Conservation (phyloP, 2,113 vertebrate genomes). For the Pandion haliaetus region DNA sequence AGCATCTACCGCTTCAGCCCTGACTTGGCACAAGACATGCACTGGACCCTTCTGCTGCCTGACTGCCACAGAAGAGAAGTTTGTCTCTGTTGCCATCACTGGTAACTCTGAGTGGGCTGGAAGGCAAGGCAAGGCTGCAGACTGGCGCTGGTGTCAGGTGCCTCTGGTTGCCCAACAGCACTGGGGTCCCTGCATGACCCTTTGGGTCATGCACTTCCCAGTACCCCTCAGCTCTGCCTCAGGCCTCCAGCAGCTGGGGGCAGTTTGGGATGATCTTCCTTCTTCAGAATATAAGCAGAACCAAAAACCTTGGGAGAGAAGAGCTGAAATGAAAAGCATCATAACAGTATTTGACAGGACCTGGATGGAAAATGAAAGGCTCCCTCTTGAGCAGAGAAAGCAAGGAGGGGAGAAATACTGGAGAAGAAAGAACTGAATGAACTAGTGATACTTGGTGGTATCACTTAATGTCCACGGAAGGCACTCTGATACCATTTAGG, state of each 20-base stretch:
- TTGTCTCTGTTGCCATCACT: not conserved
- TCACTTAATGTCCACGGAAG: not conserved
- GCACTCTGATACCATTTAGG: not conserved
- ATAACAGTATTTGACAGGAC: not conserved
- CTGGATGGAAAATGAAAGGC: not conserved
- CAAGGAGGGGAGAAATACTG: not conserved
- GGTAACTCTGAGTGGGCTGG: not conserved
- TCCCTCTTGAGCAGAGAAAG: not conserved
- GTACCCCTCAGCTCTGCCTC: not conserved
- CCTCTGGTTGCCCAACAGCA: not conserved
- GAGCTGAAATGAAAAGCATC: not conserved
- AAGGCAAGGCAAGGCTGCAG: not conserved
- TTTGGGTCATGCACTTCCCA: rapidly evolving
- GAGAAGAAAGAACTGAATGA: not conserved
- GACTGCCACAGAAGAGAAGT: not conserved
- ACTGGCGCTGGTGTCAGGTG: not conserved
- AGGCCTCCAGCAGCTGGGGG: not conserved
- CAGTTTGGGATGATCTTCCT: not conserved
- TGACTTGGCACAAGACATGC: not conserved
- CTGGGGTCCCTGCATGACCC: rapidly evolving
- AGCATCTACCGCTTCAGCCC: not conserved
- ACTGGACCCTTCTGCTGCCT: not conserved
- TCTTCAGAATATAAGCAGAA: not conserved
- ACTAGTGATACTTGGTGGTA: not conserved
- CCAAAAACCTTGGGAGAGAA: not conserved